These are phyloP conservation scores for Clistopyga incitator DNA, from an alignment of 2,888 invertebrate genomes.

Conservation along the genomic window DNA sequence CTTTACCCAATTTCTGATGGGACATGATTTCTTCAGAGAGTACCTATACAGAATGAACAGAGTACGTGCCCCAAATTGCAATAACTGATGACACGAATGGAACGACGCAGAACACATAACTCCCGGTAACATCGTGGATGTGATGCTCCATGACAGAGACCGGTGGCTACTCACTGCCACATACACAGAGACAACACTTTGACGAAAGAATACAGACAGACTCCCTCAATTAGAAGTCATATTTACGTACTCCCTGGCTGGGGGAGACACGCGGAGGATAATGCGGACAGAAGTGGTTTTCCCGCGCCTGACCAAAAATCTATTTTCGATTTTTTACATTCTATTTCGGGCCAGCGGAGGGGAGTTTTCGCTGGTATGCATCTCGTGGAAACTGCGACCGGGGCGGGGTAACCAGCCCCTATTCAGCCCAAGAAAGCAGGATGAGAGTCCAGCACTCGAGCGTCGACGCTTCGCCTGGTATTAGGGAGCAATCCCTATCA, in stretches of 20 bases:
- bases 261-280: slow-evolving; percentile 4
- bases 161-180: slow-evolving; percentile 17
- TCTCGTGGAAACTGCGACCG: slow-evolving; percentile 13
- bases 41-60: slow-evolving; percentile 55
- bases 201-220: background rate
- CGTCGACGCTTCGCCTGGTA: slow-evolving; percentile 30
- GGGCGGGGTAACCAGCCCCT: background rate
- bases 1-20: too few species aligned
- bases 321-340: too few species aligned
- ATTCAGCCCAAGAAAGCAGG: slow-evolving; percentile 31
- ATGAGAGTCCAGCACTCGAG: slow-evolving; percentile 52
- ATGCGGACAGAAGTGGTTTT: too few species aligned
- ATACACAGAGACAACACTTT: slow-evolving; percentile 30
- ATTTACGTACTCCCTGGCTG: slow-evolving; percentile 15
- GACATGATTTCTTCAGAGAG: too few species aligned
- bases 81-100: background rate
- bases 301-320: too few species aligned
- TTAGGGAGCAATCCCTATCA: too few species aligned
- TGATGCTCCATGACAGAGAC: slow-evolving; percentile 43
- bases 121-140: slow-evolving; percentile 47
- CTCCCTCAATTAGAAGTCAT: slow-evolving; percentile 11
- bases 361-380: background rate
- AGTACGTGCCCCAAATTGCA: slow-evolving; percentile 27
- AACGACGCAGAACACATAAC: slow-evolving; percentile 41
- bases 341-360: too few species aligned